These are phyloP conservation scores for Mythimna albipuncta DNA, from an alignment of 2,888 invertebrate species.

Conservation along the genomic window DNA sequence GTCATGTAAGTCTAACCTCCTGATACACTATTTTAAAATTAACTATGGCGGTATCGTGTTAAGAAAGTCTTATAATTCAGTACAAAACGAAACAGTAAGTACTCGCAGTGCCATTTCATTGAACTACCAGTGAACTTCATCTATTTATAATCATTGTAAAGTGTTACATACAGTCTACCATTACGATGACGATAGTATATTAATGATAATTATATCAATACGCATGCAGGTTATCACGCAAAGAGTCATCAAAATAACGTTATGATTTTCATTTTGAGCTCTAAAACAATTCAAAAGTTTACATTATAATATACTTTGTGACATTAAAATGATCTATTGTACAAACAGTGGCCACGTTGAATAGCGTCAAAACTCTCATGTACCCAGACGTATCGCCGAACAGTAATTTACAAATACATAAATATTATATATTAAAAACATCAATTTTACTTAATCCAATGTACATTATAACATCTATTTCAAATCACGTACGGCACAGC, in stretches of 20 bases:
- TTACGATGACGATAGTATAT: conserved; percentile 31
- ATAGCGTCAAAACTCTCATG: conserved; percentile 32
- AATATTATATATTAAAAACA: conserved; percentile 52
- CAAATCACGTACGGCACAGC: conserved; percentile 69
- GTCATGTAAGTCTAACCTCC: conserved; percentile 11
- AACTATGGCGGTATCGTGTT: conserved; percentile 35
- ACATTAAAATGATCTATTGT: conserved; percentile 47
- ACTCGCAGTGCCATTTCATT: conserved; percentile 15
- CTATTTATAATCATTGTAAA: conserved; percentile 49
- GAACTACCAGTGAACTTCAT: conserved; percentile 38
- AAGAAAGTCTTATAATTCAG: conserved; percentile 24
- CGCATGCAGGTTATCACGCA: conserved; percentile 32
- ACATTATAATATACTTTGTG: conserved; percentile 49
- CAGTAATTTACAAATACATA: conserved; percentile 56
- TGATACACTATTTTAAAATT: conserved; percentile 28
- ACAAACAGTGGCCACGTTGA: conserved; percentile 28
- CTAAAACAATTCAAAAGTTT: conserved; percentile 35
- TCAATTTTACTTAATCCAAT: conserved; percentile 60
- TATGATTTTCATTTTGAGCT: conserved; percentile 55
- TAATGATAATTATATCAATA: conserved; percentile 26
- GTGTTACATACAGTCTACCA: conserved; percentile 25
- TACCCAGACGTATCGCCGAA: conserved; percentile 41
- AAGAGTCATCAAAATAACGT: conserved; percentile 39
- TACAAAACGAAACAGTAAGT: conserved; percentile 40
- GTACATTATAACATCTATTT: conserved; percentile 60